Conservation (phyloP, 2,797 vertebrate species). For the Octomys mimax region DNA sequence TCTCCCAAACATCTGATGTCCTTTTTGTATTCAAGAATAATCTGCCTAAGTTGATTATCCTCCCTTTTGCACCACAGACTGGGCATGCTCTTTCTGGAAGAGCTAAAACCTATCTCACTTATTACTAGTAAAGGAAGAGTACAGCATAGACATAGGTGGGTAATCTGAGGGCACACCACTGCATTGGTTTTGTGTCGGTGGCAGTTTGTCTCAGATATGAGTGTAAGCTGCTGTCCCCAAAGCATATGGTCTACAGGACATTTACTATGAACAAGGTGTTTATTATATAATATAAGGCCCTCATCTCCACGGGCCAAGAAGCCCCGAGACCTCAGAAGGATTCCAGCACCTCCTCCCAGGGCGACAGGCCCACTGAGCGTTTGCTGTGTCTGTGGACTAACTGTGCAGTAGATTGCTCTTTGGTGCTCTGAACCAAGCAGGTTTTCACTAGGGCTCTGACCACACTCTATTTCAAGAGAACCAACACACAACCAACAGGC, state of each 20-base stretch:
- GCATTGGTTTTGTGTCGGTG: neutral
- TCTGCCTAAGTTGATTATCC: neutral
- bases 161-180: neutral
- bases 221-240: neutral
- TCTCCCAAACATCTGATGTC: neutral
- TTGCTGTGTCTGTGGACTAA: neutral
- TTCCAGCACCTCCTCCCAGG: neutral
- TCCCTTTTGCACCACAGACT: neutral
- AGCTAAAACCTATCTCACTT: neutral
- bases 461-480: neutral
- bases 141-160: neutral
- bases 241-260: neutral
- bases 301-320: neutral
- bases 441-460: neutral
- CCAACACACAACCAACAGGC: neutral
- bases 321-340: neutral
- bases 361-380: neutral
- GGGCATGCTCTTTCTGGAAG: neutral
- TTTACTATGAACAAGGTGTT: neutral
- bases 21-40: neutral
- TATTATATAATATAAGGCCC: neutral
- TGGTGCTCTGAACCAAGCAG: neutral
- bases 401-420: neutral
- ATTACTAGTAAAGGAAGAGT: neutral
- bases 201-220: slow-evolving; percentile 6